Evolutionary conservation across 2,888 invertebrate species (phyloP), one percentile per base, ranked within the genome.

Genomic region (Acrobasis suavella): DNA sequence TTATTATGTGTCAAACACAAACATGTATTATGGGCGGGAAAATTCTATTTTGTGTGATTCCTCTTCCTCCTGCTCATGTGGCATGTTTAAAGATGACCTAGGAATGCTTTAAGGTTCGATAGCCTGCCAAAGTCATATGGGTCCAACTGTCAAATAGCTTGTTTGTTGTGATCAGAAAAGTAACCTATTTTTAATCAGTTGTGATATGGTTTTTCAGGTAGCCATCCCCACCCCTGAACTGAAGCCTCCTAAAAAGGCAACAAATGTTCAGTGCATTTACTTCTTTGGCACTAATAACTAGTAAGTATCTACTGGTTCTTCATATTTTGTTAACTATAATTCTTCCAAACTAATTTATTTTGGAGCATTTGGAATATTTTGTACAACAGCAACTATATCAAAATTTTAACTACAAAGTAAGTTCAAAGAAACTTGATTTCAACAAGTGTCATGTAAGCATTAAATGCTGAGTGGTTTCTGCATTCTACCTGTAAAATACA

Each of bases 251-350:
- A 95, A 95, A 76, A 97, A 96, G 83, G 96, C 96, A 71, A 93
- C 77, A 50, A 94, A 95, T 66, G 83, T 94, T 58, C 96, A 96
- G 80, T 98, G 97, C 91, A 96, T 98, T 70, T 98, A 96, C 90
- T 98, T 98, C 93, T 98, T 97, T 89, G 98, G 98, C 63, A 95
- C 97, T n/a, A 96, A 97, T 77, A 98, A 98, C 86, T 98, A 97
- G 98, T 98, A 94, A 97, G 98, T 96, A 80, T 67, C 72, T 63
- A 32, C 7, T 32, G 7, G 32, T 32, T 32, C 2, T 32, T 32
- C 32, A 32, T 32, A 32, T 32, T 32, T 32, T 32, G 32, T 5
- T 32, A 32, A 0, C 22, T 32, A 32, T 32, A 32, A 7, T 32
- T 3, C 32, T 32, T 32, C 32, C 7, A 32, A 32, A 32, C 32